Percentiles rank a stretch among this genome's conserved stretches.
Evolutionary conservation across 2,888 invertebrate species (phyloP).

Genomic region (Yponomeuta plumbellus): DNA sequence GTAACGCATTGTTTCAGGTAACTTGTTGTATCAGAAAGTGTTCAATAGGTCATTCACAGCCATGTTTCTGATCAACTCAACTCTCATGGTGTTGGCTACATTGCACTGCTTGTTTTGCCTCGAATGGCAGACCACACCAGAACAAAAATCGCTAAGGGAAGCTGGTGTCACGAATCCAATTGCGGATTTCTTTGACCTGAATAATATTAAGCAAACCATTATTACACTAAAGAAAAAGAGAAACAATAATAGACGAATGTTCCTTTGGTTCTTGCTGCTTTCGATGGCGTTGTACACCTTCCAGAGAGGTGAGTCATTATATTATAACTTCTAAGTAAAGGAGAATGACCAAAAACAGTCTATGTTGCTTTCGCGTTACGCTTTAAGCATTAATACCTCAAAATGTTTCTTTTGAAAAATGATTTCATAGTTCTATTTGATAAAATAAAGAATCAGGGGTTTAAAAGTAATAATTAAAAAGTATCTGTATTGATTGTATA

Average conservation of each 20-base stretch:
- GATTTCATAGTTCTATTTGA: too few relatives aligned
- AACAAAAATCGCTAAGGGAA: slow-evolving; percentile 78
- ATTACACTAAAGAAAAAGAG: slow-evolving; percentile 78
- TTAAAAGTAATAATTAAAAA: too few relatives aligned
- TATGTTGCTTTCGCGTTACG: too few relatives aligned
- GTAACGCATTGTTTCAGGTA: slow-evolving; percentile 68
- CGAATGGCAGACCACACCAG: slow-evolving; percentile 82
- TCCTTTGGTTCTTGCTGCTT: slow-evolving; percentile 81
- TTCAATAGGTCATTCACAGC: slow-evolving; percentile 80
- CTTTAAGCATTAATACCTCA: too few relatives aligned
- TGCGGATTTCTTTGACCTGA: slow-evolving; percentile 82
- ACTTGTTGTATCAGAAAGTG: slow-evolving; percentile 78
- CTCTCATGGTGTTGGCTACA: slow-evolving; percentile 78
- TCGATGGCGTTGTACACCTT: slow-evolving; percentile 89
- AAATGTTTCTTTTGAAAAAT: too few relatives aligned
- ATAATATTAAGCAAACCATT: slow-evolving; percentile 80
- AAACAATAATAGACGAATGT: slow-evolving; percentile 73
- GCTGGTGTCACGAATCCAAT: slow-evolving; percentile 76
- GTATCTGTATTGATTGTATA: too few relatives aligned
- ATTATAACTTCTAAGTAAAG: background rate
- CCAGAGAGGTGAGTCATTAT: slow-evolving; percentile 75
- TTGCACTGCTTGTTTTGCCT: slow-evolving; percentile 79
- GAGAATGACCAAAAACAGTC: too few relatives aligned
- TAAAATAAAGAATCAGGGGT: too few relatives aligned
- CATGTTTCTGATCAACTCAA: slow-evolving; percentile 84